These are phyloP conservation scores for Terebella lapidaria DNA, from an alignment of 2,888 invertebrate genomes.

Conservation along the genomic window DNA sequence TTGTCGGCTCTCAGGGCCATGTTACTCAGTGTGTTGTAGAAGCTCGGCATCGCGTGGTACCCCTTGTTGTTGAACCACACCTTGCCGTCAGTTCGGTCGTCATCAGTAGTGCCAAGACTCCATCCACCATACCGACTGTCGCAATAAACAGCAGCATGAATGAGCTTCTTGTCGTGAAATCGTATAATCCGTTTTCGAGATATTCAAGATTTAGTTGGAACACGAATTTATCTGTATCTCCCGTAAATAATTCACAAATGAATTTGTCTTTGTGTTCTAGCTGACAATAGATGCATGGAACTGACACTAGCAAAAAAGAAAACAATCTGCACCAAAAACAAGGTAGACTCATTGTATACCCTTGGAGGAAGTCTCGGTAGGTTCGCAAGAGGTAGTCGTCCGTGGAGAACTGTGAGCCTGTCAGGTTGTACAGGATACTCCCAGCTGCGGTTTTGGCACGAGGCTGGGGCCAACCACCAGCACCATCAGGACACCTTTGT, in stretches of 20 bases:
- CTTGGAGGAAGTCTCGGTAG: not conserved
- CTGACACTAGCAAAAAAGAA: no score
- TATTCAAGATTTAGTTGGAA: no score
- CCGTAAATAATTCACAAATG: not conserved
- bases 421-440: constrained; percentile 8
- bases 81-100: constrained; percentile 22
- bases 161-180: no score
- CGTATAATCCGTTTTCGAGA: no score
- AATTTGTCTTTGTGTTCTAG: not conserved
- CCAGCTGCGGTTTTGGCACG: not conserved
- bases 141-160: no score
- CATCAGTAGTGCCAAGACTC: not conserved
- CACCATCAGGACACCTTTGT: constrained; percentile 2
- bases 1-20: constrained; percentile 43
- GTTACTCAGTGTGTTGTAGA: constrained; percentile 65
- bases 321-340: no score
- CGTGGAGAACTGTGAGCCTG: constrained; percentile 3
- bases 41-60: constrained; percentile 71
- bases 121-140: constrained; percentile 6
- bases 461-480: not conserved
- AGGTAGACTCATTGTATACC: no score
- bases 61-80: constrained; percentile 91
- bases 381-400: constrained; percentile 10
- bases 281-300: not conserved
- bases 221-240: no score